Percentiles rank a stretch among this genome's conserved stretches.
Conservation (phyloP, 1,140 invertebrate species). For the Coenobita brevimanus region DNA sequence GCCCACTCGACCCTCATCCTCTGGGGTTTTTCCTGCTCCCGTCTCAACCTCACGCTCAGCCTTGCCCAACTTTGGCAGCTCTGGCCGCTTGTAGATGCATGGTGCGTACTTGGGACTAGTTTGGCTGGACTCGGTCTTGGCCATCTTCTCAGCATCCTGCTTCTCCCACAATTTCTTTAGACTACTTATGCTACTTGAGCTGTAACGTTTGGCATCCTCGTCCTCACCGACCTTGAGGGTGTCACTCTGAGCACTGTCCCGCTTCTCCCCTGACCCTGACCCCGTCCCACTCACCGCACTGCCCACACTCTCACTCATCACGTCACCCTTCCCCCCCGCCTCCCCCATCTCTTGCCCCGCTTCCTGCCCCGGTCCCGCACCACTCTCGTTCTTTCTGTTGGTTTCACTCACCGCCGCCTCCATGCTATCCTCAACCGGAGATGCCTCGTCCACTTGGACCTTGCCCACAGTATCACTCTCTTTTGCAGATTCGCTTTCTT, state of each 20-base stretch:
- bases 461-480: conserved; percentile 35
- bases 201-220: conserved; percentile 88
- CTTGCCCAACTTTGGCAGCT: conserved; percentile 87
- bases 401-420: conserved; percentile 74
- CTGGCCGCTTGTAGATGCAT: conserved; percentile 91
- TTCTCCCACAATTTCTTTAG: conserved; percentile 93
- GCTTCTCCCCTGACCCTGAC: conserved; percentile 71
- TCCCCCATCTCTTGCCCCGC: conserved; percentile 71
- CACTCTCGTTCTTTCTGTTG: conserved; percentile 72
- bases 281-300: conserved; percentile 27
- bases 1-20: conserved; percentile 66
- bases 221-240: conserved; percentile 77
- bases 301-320: conserved; percentile 63
- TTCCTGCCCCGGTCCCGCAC: conserved; percentile 70
- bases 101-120: conserved; percentile 91
- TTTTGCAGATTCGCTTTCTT: too few species aligned
- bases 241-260: conserved; percentile 73
- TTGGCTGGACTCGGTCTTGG: conserved; percentile 74
- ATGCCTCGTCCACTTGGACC: conserved; percentile 36
- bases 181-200: conserved; percentile 93
- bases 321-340: conserved; percentile 35
- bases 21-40: conserved; percentile 70
- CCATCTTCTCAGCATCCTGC: conserved; percentile 65
- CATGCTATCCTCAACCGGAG: conserved; percentile 71
- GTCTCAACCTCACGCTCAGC: conserved; percentile 45